A percentile compares a stretch with the other conserved stretches of the same genome.
Conservation (phyloP, 2,888 invertebrate genomes). For the Acronicta aceris region DNA sequence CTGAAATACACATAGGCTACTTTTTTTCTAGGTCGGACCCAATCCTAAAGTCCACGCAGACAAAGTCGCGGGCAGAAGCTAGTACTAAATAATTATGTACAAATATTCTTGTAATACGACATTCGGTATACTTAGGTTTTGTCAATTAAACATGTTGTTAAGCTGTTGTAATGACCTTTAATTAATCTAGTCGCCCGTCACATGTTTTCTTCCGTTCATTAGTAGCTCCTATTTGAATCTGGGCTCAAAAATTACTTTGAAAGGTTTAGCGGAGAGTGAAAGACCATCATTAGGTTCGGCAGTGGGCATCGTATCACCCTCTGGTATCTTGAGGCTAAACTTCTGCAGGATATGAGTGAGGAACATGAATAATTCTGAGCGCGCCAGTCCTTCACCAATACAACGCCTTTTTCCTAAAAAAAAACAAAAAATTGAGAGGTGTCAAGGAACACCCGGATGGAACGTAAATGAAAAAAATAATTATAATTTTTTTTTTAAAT, state of each 20-base stretch:
- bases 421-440: background rate
- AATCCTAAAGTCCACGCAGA: no score
- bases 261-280: slow-evolving; percentile 88
- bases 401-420: slow-evolving; percentile 92
- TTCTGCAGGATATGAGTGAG: slow-evolving; percentile 92
- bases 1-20: no score
- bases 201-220: slow-evolving; percentile 16
- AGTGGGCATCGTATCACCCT: slow-evolving; percentile 78
- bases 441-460: no score
- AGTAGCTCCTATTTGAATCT: slow-evolving; percentile 54
- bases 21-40: no score
- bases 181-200: slow-evolving; percentile 16
- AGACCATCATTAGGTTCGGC: slow-evolving; percentile 88
- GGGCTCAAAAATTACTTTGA: slow-evolving; percentile 77
- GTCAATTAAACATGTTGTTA: background rate
- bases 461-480: no score
- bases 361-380: slow-evolving; percentile 93
- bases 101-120: no score
- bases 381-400: slow-evolving; percentile 93
- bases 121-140: no score
- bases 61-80: no score
- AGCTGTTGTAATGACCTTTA: slow-evolving; percentile 30
- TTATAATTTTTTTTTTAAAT: no score
- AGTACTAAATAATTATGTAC: no score
- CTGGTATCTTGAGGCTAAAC: slow-evolving; percentile 83